These are phyloP conservation scores for Gymnoscopelus microlampas DNA, from an alignment of 2,797 vertebrate genomes.

Conservation along the genomic window DNA sequence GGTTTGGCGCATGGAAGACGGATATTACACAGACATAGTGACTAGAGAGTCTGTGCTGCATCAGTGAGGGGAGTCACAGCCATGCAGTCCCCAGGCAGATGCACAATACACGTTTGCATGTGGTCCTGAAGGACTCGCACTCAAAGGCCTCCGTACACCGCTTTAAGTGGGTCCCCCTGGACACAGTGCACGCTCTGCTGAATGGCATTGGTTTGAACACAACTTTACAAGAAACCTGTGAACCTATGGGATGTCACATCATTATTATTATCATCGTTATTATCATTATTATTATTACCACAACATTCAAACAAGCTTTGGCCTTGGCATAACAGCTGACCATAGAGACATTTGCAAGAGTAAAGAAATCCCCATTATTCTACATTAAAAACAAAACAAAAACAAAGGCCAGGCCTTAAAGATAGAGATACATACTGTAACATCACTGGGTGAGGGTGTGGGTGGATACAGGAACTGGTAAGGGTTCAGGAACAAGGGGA, in stretches of 20 bases:
- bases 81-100: slow-evolving; percentile 67
- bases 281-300: slow-evolving; percentile 70
- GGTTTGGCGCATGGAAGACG: slow-evolving; percentile 55
- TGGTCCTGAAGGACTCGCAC: slow-evolving; percentile 57
- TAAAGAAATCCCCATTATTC: slow-evolving; percentile 73
- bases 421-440: slow-evolving; percentile 69
- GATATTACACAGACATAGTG: slow-evolving; percentile 64
- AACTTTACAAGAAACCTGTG: slow-evolving; percentile 74
- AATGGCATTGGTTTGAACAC: slow-evolving; percentile 64
- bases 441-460: slow-evolving; percentile 66
- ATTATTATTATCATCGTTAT: slow-evolving; percentile 32
- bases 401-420: slow-evolving; percentile 69
- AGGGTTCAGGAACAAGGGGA: slow-evolving; percentile 46
- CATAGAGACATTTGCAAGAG: slow-evolving; percentile 77
- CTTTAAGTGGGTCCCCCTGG: slow-evolving; percentile 61
- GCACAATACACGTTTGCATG: slow-evolving; percentile 58
- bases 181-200: slow-evolving; percentile 55
- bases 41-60: slow-evolving; percentile 62
- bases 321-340: slow-evolving; percentile 74
- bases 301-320: slow-evolving; percentile 82
- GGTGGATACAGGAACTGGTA: slow-evolving; percentile 40
- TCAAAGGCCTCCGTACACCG: slow-evolving; percentile 43
- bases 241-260: slow-evolving; percentile 69
- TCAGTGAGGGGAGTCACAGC: slow-evolving; percentile 46
- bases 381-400: slow-evolving; percentile 50